Evolutionary conservation across 92 coral and sea anemone species (phyloP).

Genomic region (Muricea muricata): DNA sequence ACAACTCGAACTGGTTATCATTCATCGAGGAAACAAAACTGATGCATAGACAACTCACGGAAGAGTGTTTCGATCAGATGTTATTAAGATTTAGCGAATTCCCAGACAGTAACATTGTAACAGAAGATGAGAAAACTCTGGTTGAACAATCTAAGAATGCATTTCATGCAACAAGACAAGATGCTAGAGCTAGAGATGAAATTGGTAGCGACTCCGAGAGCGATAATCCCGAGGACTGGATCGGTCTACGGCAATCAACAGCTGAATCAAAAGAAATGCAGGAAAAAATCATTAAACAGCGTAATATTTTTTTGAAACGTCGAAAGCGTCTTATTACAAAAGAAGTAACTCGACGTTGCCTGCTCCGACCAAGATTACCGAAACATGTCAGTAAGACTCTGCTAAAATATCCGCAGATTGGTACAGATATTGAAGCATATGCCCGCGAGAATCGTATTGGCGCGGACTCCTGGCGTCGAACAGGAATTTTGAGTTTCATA

Average conservation of each 20-base stretch:
- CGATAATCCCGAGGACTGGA: conserved; percentile 1
- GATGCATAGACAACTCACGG: neutral
- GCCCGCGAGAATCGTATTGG: conserved; percentile 39
- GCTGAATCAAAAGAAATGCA: conserved; percentile 15
- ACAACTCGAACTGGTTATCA: neutral
- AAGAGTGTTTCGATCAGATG: neutral
- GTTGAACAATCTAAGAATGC: neutral
- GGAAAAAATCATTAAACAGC: conserved; percentile 26
- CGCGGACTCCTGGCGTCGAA: conserved; percentile 38
- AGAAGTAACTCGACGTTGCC: conserved; percentile 23
- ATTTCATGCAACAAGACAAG: neutral
- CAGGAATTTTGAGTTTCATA: conserved; percentile 34
- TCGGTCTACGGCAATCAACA: neutral
- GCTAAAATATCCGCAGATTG: conserved; percentile 26
- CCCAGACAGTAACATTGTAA: neutral
- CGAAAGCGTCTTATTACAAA: conserved; percentile 40
- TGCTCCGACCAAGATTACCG: conserved; percentile 21
- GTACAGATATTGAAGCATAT: conserved; percentile 39
- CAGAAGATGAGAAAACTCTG: neutral
- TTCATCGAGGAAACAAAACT: conserved; percentile 3
- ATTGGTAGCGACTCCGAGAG: conserved; percentile 5
- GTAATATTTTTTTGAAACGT: neutral
- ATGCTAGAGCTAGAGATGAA: neutral
- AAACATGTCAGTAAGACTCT: conserved; percentile 20
- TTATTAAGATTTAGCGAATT: neutral